Conservation (phyloP, 2,797 vertebrate genomes). For the Glyptemys insculpta region DNA sequence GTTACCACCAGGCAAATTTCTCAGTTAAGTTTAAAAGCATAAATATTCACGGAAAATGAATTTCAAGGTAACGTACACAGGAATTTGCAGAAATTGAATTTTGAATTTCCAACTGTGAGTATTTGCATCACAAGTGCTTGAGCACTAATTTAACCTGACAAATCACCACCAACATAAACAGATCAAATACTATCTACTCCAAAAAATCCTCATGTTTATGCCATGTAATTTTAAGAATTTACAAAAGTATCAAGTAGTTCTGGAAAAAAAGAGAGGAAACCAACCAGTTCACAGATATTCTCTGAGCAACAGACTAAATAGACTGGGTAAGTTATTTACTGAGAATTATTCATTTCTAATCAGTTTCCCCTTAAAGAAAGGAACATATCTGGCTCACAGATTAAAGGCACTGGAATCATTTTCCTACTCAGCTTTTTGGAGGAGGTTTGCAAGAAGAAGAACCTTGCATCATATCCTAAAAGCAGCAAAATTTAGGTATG, state of each 20-base stretch:
- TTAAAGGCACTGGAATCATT: background rate
- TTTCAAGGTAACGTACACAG: background rate
- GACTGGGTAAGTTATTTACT: background rate
- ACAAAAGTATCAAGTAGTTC: background rate
- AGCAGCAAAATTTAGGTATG: background rate
- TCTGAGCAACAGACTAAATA: background rate
- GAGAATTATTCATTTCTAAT: background rate
- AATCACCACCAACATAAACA: background rate
- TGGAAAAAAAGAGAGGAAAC: background rate
- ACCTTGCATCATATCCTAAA: background rate
- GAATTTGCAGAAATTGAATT: background rate
- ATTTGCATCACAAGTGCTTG: background rate
- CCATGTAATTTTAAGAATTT: background rate
- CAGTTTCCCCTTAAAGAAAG: background rate
- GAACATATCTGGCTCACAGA: background rate
- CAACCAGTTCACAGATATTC: background rate
- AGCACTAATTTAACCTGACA: background rate
- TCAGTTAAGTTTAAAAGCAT: background rate
- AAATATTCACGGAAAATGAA: background rate
- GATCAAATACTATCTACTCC: background rate
- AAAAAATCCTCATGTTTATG: background rate
- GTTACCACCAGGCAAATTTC: background rate
- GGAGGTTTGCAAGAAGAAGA: background rate
- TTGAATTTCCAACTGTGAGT: background rate
- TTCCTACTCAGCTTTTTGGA: background rate